Evolutionary conservation across 2,797 vertebrate species (phyloP), one percentile per base, ranked within the genome.

Genomic region (Sphenopsis melanotis): DNA sequence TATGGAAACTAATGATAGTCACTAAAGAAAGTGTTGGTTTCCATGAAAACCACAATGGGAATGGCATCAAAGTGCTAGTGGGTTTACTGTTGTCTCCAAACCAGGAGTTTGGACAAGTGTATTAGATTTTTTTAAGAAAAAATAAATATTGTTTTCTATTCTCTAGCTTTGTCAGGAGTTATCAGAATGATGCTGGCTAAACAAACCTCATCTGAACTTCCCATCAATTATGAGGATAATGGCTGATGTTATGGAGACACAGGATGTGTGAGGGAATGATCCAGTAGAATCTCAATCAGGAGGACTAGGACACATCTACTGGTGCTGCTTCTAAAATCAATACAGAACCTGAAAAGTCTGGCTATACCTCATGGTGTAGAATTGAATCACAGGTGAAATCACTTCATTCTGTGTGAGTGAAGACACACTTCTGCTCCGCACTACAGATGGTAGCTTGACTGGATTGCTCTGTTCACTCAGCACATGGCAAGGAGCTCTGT

Each of bases 281-380:
- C 61, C 2, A 36, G 34, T 30, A 82, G 59, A 20, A 36, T 53
- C 30, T 44, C 53, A 80, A 60, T 71, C 26, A 47, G 49, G 15
- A 71, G 19, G 16, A 71, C 13, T 30, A 17, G 64, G 15, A 83
- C 46, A 37, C 4, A 83, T 14, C 16, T 59, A 34, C 30, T 59
- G 26, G 17, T 2, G 10, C 1, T 75, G 26, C 11, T 78, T 76
- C 78, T 20, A 63, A 80, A 89, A 78, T 23, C 56, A 41, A 37
- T 41, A 42, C 2, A 85, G n/a, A 65, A 41, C 47, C 32, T 64
- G 53, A 68, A 37, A 84, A 81, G 1, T 68, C 50, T 75, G 53
- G 29, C 27, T 32, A 7, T 41, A 39, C 46, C 26, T 81, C 11
- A 0, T 0, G 0, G 8, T 41, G 11, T 21, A 41, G 68, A 57